Percentiles rank a stretch among this genome's conserved stretches.
These are phyloP conservation scores for Coptodon bakossiorum DNA, from an alignment of 2,113 vertebrate species.

Conservation along the genomic window DNA sequence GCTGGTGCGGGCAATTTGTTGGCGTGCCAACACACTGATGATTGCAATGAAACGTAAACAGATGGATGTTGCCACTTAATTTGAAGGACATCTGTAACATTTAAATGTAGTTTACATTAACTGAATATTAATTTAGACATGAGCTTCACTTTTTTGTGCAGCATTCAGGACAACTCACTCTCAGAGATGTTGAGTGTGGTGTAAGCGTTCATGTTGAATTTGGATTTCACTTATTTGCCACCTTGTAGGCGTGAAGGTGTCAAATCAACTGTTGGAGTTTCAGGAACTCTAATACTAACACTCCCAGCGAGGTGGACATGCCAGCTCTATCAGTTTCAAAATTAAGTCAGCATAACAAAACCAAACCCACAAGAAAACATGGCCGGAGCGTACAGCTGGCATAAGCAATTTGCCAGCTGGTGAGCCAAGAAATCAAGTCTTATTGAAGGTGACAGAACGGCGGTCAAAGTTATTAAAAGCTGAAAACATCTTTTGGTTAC, in stretches of 20 bases:
- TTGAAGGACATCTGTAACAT: neutral
- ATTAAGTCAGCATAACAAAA: constrained; percentile 21
- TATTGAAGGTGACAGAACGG: neutral
- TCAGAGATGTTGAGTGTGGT: neutral
- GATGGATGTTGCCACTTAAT: neutral
- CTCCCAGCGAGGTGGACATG: neutral
- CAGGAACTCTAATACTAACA: neutral
- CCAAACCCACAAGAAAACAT: neutral
- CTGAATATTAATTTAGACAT: neutral
- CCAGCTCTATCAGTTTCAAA: constrained; percentile 12
- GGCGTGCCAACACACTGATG: neutral
- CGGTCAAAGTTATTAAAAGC: neutral
- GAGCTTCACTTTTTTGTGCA: neutral
- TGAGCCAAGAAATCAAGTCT: neutral
- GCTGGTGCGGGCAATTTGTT: neutral
- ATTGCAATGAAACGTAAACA: neutral
- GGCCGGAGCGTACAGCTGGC: constrained; percentile 4
- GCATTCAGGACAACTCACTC: neutral
- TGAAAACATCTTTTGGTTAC: neutral
- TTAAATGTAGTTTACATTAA: neutral
- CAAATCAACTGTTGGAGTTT: neutral
- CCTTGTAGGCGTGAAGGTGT: neutral
- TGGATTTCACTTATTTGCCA: neutral
- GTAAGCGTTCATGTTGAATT: neutral
- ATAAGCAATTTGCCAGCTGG: neutral